These are phyloP conservation scores for Prinia subflava DNA, from an alignment of 2,113 vertebrate species.

Conservation along the genomic window DNA sequence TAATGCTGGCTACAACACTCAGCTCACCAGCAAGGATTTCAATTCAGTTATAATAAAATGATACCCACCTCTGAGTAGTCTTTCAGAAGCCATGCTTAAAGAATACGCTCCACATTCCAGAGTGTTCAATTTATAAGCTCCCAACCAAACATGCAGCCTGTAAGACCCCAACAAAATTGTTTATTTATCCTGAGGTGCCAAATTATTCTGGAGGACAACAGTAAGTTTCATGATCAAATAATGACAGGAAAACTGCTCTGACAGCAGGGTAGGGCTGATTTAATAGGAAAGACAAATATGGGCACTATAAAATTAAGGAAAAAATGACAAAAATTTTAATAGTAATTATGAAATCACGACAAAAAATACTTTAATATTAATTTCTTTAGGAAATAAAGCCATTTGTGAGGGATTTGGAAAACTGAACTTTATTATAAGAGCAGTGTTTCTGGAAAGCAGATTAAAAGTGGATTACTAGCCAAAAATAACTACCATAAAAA, in stretches of 20 bases:
- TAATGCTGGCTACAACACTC: not conserved
- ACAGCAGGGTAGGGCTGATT: not conserved
- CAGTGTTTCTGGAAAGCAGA: not conserved
- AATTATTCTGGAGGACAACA: not conserved
- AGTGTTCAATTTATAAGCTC: not conserved
- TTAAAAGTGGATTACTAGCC: not conserved
- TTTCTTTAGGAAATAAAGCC: not conserved
- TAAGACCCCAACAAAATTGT: not conserved
- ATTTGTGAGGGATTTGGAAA: not conserved
- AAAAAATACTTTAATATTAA: not conserved
- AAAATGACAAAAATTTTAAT: not conserved
- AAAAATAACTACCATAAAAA: not conserved
- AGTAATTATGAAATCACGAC: not conserved
- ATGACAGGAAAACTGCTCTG: not conserved
- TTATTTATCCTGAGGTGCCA: not conserved
- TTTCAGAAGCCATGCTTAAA: not conserved
- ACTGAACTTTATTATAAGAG: not conserved
- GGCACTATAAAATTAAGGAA: not conserved
- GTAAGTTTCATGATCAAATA: not conserved
- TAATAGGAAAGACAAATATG: not conserved
- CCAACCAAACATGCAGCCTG: rapidly evolving
- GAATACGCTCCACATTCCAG: not conserved
- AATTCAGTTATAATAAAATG: not conserved
- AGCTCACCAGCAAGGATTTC: not conserved
- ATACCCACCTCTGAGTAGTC: rapidly evolving